Evolutionary conservation across 2,888 invertebrate species (phyloP).

Genomic region (Monopis laevigella): DNA sequence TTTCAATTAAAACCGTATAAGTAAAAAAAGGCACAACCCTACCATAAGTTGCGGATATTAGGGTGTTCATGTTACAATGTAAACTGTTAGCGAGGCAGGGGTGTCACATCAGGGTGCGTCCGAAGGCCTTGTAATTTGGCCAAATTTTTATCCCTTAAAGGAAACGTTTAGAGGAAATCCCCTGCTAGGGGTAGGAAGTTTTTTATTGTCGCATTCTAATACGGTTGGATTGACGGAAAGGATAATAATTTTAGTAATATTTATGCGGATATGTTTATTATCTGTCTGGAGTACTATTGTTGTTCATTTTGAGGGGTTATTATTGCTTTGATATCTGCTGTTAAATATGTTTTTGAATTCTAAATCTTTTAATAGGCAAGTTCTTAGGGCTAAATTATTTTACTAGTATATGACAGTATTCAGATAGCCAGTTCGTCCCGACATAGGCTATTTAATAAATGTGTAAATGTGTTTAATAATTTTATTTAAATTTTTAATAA

Average conservation of each 20-base stretch:
- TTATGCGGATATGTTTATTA: constrained; percentile 6
- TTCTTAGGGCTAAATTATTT: too few relatives aligned
- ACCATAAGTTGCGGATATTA: constrained; percentile 53
- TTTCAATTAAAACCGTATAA: too few relatives aligned
- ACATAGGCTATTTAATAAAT: neutral
- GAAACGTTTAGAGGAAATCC: constrained; percentile 23
- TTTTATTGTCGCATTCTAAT: constrained; percentile 9
- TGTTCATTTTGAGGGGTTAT: neutral
- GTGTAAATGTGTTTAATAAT: neutral
- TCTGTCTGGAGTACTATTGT: neutral
- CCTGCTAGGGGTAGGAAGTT: neutral
- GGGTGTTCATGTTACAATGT: constrained; percentile 64
- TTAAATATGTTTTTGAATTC: too few relatives aligned
- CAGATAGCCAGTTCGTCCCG: too few relatives aligned
- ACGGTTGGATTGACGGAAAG: constrained; percentile 8
- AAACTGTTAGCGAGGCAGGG: constrained; percentile 42
- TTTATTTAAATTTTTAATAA: too few relatives aligned
- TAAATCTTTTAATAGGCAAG: too few relatives aligned
- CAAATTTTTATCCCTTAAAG: constrained; percentile 59
- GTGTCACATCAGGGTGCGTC: constrained; percentile 28
- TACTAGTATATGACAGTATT: too few relatives aligned
- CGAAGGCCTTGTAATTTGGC: constrained; percentile 55
- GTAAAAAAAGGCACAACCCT: constrained; percentile 43
- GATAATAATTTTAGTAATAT: constrained; percentile 8
- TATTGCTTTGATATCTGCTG: neutral